phyloP scores from a whole-genome alignment of 2,888 invertebrate species.

The Drosophila fungiperda region DNA sequence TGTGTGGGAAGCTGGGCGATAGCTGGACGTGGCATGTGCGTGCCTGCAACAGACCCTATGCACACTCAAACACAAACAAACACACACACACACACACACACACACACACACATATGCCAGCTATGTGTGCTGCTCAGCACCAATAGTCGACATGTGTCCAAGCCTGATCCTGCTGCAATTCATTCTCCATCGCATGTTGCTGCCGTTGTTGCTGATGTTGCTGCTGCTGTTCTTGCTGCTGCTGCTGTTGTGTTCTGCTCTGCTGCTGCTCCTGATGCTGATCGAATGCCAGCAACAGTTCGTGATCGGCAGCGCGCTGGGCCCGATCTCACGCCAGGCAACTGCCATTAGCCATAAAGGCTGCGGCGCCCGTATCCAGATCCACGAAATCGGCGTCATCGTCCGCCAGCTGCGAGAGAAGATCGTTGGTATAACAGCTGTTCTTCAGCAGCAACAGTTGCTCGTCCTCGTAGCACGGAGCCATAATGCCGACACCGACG shows the following conservation, averaged over 20 bases:
- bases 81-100: conserved; percentile 16
- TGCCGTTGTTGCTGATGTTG: conserved; percentile 22
- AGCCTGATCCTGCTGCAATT: conserved; percentile 58
- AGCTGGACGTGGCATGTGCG: conserved; percentile 27
- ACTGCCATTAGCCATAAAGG: conserved; percentile 84
- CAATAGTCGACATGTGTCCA: conserved; percentile 75
- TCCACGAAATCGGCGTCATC: conserved; percentile 85
- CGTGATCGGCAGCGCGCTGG: conserved; percentile 57
- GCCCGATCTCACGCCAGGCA: conserved; percentile 84
- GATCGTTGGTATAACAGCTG: conserved; percentile 80
- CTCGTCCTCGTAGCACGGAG: conserved; percentile 82
- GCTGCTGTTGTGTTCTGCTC: conserved; percentile 26
- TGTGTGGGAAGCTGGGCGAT: neutral
- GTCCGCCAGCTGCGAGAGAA: conserved; percentile 81
- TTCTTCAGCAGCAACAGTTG: conserved; percentile 82
- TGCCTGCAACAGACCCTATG: neutral
- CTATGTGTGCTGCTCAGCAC: conserved; percentile 53
- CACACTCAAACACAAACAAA: neutral
- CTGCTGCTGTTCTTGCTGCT: conserved; percentile 26
- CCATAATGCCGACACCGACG: conserved; percentile 68
- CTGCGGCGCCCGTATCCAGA: conserved; percentile 83
- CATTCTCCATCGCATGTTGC: conserved; percentile 26
- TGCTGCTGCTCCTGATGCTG: conserved; percentile 44
- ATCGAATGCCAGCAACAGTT: conserved; percentile 58
- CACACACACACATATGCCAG: conserved; percentile 10